Conservation (phyloP, 2,113 vertebrate species). For the Neolamprologus devosi region DNA sequence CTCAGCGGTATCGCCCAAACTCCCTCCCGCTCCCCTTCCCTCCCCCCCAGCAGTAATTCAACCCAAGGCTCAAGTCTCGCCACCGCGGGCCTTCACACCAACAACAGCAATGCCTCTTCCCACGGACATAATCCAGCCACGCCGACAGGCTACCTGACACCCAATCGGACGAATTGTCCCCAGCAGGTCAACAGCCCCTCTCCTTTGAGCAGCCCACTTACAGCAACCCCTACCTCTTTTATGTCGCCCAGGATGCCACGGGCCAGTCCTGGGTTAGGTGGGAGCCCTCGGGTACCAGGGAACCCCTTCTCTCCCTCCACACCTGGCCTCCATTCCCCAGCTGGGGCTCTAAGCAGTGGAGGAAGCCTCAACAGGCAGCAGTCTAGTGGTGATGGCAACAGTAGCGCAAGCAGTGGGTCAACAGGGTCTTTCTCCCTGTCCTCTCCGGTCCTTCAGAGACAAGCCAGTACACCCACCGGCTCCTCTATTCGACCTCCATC, state of each 20-base stretch:
- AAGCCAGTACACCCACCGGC: constrained; percentile 59
- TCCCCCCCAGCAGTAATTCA: constrained; percentile 61
- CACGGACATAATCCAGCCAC: constrained; percentile 57
- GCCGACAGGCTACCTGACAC: constrained; percentile 61
- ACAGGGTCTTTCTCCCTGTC: constrained; percentile 71
- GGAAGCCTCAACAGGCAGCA: constrained; percentile 68
- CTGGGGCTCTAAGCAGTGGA: constrained; percentile 62
- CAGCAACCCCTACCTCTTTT: constrained; percentile 84
- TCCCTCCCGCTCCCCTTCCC: constrained; percentile 73
- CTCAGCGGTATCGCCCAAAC: constrained; percentile 77
- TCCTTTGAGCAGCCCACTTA: constrained; percentile 80
- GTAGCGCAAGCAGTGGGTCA: constrained; percentile 55
- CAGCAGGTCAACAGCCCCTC: constrained; percentile 72
- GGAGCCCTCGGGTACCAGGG: constrained; percentile 75
- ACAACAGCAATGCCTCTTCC: constrained; percentile 70
- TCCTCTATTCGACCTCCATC: constrained; percentile 65
- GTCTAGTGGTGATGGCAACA: constrained; percentile 61
- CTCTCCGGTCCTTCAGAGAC: constrained; percentile 74
- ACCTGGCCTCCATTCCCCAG: constrained; percentile 79
- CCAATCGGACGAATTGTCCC: constrained; percentile 56
- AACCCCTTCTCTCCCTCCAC: constrained; percentile 85
- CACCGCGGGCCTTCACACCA: constrained; percentile 69
- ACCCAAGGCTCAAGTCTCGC: constrained; percentile 60
- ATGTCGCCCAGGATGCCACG: constrained; percentile 84
- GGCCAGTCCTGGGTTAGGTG: constrained; percentile 77